These are phyloP conservation scores for Cotesia congregata DNA, from an alignment of 2,888 invertebrate genomes.

Conservation along the genomic window DNA sequence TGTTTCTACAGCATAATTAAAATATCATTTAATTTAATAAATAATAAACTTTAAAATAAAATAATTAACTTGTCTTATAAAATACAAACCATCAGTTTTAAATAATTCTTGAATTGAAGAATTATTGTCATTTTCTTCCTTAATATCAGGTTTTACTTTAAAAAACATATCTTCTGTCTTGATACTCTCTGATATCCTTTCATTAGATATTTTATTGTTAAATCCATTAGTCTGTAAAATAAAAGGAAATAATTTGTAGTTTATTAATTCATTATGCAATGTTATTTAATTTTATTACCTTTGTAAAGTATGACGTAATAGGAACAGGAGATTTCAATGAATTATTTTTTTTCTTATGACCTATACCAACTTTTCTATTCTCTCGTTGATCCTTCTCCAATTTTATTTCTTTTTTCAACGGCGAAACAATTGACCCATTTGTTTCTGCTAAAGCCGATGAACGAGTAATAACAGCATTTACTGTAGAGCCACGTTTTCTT, in stretches of 20 bases:
- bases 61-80: background rate
- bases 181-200: constrained; percentile 1
- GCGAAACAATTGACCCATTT: constrained; percentile 39
- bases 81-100: constrained; percentile 54
- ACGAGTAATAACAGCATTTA: constrained; percentile 36
- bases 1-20: constrained; percentile 44
- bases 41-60: background rate
- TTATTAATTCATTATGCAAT: background rate
- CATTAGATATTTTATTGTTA: constrained; percentile 11
- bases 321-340: constrained; percentile 41
- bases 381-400: constrained; percentile 32
- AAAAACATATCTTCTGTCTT: constrained; percentile 9
- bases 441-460: constrained; percentile 35
- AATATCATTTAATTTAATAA: background rate
- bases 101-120: constrained; percentile 52
- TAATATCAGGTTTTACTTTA: constrained; percentile 23
- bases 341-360: constrained; percentile 1
- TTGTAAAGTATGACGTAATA: constrained; percentile 47
- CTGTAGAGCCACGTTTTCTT: constrained; percentile 47
- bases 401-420: constrained; percentile 46
- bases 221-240: constrained; percentile 7
- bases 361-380: constrained; percentile 5
- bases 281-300: constrained; percentile 33
- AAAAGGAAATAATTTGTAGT: background rate
- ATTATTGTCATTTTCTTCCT: constrained; percentile 42